phyloP scores from a whole-genome alignment of 2,888 invertebrate species.

The Sepioteuthis lessoniana region DNA sequence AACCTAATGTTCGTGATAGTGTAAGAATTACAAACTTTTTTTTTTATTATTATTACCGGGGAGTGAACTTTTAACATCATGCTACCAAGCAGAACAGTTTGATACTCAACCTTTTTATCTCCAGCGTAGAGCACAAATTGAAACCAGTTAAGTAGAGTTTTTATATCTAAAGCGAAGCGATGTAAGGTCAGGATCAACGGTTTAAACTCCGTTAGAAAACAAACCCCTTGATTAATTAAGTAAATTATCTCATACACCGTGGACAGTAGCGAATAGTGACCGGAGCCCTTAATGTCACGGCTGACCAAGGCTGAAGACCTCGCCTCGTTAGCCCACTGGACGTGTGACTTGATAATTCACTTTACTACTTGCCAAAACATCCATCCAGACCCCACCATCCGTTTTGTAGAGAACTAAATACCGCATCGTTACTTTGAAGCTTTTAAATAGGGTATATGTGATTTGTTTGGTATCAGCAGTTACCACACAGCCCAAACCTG shows the following conservation, averaged over 20 bases:
- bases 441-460: neutral
- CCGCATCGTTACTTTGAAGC: neutral
- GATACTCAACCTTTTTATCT: no score
- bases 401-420: neutral
- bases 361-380: neutral
- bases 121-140: no score
- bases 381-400: neutral
- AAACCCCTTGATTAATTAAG: neutral
- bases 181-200: neutral
- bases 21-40: no score
- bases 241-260: neutral
- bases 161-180: no score
- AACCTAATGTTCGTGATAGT: no score
- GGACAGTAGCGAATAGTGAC: neutral
- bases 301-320: conserved; percentile 33
- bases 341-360: neutral
- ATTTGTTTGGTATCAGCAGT: neutral
- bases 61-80: no score
- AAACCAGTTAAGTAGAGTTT: no score
- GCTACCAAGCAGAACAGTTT: no score
- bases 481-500: neutral
- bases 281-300: neutral
- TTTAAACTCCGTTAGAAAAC: neutral
- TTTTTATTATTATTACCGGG: no score
- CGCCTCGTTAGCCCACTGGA: conserved; percentile 16